These are phyloP conservation scores for Drosophila paracracens DNA, from an alignment of 2,888 invertebrate species.

Conservation along the genomic window DNA sequence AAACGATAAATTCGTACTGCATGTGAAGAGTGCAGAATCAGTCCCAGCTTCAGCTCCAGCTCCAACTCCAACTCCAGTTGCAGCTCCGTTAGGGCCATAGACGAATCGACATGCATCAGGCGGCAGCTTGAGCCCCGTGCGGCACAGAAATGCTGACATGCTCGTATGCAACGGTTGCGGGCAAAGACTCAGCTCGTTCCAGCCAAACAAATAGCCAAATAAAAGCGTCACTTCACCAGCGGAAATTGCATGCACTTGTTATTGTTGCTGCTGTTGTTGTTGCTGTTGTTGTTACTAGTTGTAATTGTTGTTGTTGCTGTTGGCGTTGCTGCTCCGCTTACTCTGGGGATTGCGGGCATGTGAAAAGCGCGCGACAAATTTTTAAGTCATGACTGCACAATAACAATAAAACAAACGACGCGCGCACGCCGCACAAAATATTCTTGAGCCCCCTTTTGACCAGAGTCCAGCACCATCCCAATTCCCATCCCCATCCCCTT, in stretches of 20 bases:
- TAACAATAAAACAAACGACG: slow-evolving; percentile 77
- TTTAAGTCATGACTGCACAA: slow-evolving; percentile 81
- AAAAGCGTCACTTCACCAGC: slow-evolving; percentile 61
- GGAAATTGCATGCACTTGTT: slow-evolving; percentile 60
- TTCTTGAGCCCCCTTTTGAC: slow-evolving; percentile 69
- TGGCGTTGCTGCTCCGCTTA: slow-evolving; percentile 29
- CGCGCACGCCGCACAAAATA: slow-evolving; percentile 63
- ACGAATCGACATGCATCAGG: slow-evolving; percentile 70
- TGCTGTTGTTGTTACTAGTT: not conserved
- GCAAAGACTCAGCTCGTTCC: slow-evolving; percentile 31
- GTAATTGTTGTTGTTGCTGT: slow-evolving; percentile 34
- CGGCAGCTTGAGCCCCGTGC: slow-evolving; percentile 51
- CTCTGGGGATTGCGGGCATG: slow-evolving; percentile 28
- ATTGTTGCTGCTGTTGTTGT: slow-evolving; percentile 28
- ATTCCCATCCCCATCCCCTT: not conserved
- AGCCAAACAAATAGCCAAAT: slow-evolving; percentile 76
- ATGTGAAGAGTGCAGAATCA: slow-evolving; percentile 48
- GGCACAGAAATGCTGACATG: slow-evolving; percentile 44
- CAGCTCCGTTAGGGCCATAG: slow-evolving; percentile 50
- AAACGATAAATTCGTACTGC: slow-evolving; percentile 78
- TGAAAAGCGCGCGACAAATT: slow-evolving; percentile 70
- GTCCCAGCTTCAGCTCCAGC: not conserved
- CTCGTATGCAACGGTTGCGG: slow-evolving; percentile 33
- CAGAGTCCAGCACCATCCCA: slow-evolving; percentile 9
- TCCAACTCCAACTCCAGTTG: slow-evolving; percentile 33